Conservation (phyloP, 2,113 vertebrate species). For the Catagonus wagneri region DNA sequence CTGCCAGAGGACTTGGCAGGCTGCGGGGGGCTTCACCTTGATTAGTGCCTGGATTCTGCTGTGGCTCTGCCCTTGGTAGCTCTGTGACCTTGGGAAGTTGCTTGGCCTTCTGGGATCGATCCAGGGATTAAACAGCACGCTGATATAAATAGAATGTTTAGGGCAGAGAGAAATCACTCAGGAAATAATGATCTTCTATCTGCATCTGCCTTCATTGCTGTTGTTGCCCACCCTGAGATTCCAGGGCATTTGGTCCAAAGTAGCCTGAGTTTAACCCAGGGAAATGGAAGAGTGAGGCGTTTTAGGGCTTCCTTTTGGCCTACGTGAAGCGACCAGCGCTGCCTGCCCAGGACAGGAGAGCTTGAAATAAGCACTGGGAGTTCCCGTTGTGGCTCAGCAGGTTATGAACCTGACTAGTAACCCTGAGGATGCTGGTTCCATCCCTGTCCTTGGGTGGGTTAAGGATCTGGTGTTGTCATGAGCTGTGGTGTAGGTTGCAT, state of each 20-base stretch:
- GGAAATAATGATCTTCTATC: background rate
- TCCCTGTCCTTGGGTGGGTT: no score
- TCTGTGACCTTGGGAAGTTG: constrained; percentile 25
- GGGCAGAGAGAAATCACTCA: background rate
- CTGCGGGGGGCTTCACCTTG: background rate
- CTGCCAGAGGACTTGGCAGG: background rate
- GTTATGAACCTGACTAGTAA: no score
- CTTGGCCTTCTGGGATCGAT: background rate
- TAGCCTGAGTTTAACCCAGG: background rate
- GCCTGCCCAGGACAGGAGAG: background rate
- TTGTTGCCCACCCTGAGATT: background rate
- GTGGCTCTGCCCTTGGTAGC: background rate
- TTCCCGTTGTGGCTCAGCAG: no score
- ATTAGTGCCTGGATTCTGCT: background rate
- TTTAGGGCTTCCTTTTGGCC: background rate
- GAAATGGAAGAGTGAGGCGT: background rate
- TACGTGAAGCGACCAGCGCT: background rate
- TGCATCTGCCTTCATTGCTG: background rate
- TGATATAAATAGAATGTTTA: background rate
- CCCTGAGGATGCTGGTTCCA: no score
- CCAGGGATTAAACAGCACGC: background rate
- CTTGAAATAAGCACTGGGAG: background rate
- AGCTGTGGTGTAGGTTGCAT: no score
- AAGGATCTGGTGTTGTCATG: no score
- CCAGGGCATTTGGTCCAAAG: background rate